Conservation (phyloP, 2,797 vertebrate species). For the Onychomys torridus region DNA sequence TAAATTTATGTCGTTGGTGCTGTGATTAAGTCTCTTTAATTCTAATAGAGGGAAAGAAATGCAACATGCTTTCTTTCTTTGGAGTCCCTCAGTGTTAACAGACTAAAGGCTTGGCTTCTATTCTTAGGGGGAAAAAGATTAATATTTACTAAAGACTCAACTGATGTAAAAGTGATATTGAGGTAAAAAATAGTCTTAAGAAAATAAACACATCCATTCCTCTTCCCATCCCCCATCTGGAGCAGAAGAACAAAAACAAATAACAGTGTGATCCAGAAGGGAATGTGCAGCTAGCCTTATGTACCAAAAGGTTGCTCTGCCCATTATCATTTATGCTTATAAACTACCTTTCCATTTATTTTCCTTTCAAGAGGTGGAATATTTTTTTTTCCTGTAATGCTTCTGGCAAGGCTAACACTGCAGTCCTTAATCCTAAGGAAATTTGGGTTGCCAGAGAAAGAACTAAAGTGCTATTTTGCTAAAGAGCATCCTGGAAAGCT, state of each 20-base stretch:
- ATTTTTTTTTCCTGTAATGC: conserved; percentile 58
- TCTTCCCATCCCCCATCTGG: background rate
- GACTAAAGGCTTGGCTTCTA: background rate
- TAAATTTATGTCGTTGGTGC: background rate
- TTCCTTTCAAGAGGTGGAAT: conserved; percentile 53
- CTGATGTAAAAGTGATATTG: conserved; percentile 61
- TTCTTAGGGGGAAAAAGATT: conserved; percentile 38
- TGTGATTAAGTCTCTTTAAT: conserved; percentile 40
- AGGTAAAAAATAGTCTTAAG: conserved; percentile 64
- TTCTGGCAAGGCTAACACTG: conserved; percentile 41
- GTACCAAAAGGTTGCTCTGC: background rate
- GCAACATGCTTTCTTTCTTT: conserved; percentile 6
- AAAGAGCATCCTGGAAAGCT: conserved; percentile 68
- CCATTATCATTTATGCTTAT: conserved; percentile 54
- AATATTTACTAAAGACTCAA: conserved; percentile 54
- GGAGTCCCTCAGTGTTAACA: background rate
- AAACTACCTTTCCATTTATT: conserved; percentile 25
- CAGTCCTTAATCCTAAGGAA: conserved; percentile 35
- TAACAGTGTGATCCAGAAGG: conserved; percentile 21
- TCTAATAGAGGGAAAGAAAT: background rate
- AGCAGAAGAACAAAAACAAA: conserved; percentile 44
- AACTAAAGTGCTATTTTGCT: conserved; percentile 51
- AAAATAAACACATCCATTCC: conserved; percentile 65
- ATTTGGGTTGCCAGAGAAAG: conserved; percentile 25
- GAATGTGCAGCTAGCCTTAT: background rate